A percentile compares a stretch with the other conserved stretches of the same genome.
phyloP scores from a whole-genome alignment of 2,797 vertebrate species.

The Girardinus metallicus region DNA sequence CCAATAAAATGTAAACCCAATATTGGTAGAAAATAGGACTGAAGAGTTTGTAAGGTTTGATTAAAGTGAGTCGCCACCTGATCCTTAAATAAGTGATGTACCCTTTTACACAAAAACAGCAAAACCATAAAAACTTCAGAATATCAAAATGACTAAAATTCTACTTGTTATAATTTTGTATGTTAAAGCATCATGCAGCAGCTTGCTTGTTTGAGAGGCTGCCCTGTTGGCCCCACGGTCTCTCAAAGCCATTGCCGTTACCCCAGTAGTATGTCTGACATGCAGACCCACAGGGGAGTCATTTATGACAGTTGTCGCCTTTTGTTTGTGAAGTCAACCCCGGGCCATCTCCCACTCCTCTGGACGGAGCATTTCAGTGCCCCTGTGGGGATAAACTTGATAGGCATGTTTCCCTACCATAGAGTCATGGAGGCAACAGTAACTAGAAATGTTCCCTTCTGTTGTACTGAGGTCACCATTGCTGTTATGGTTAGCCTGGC shows the following conservation, averaged over 20 bases:
- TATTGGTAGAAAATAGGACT: conserved; percentile 6
- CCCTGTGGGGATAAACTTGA: conserved; percentile 76
- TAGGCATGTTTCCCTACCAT: conserved; percentile 72
- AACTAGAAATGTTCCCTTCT: conserved; percentile 73
- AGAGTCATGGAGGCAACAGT: conserved; percentile 71
- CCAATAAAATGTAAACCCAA: conserved; percentile 20
- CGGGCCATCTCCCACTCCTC: conserved; percentile 71
- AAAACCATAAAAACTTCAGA: neutral
- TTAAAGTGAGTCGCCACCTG: neutral
- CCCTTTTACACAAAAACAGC: neutral
- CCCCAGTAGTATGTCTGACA: conserved; percentile 66
- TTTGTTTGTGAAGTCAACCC: conserved; percentile 74
- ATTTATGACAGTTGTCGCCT: conserved; percentile 84
- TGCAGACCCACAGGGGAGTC: conserved; percentile 72
- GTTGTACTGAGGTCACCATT: conserved; percentile 68
- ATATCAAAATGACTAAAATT: neutral
- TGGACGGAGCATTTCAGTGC: conserved; percentile 68
- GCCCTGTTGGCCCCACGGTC: neutral
- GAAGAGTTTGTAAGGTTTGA: neutral
- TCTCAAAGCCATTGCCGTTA: conserved; percentile 17
- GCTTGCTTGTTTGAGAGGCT: neutral
- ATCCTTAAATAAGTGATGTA: neutral
- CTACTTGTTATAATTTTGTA: neutral
- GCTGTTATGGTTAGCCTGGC: conserved; percentile 67
- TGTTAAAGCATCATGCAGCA: neutral